Evolutionary conservation across 64 coral and sea anemone species (phyloP).

Genomic region (Cladopsammia gracilis): DNA sequence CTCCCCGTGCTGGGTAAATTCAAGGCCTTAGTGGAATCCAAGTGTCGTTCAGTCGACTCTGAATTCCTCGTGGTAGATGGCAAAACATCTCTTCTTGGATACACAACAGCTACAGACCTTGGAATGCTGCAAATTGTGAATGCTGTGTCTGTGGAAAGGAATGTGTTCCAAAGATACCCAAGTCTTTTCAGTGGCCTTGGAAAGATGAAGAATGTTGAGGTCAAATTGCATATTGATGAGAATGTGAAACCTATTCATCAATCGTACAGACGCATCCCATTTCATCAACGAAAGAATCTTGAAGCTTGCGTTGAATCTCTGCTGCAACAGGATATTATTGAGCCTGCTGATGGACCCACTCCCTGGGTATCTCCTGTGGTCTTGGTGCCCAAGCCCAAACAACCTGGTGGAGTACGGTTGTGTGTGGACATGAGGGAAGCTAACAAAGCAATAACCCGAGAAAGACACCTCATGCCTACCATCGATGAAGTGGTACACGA

Average conservation of each 20-base stretch:
- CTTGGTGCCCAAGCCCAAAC: constrained; percentile 23
- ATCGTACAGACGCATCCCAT: constrained; percentile 26
- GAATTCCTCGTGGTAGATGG: constrained; percentile 38
- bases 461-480: constrained; percentile 55
- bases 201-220: no score
- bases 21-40: constrained; percentile 37
- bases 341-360: constrained; percentile 29
- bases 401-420: constrained; percentile 18
- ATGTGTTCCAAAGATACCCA: constrained; percentile 19
- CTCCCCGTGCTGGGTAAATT: constrained; percentile 28
- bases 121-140: constrained; percentile 34
- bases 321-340: constrained; percentile 52
- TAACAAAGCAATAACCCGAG: constrained; percentile 40
- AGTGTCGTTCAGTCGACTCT: constrained; percentile 6
- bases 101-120: constrained; percentile 23
- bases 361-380: constrained; percentile 51
- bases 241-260: constrained; percentile 51
- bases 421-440: constrained; percentile 71
- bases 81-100: constrained; percentile 52
- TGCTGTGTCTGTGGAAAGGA: constrained; percentile 25
- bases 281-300: constrained; percentile 21
- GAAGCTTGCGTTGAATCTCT: constrained; percentile 42
- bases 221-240: constrained; percentile 66
- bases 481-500: constrained; percentile 63
- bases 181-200: constrained; percentile 61